Evolutionary conservation across 2,797 vertebrate species (phyloP).

Genomic region (Sternarchorhynchus goeldii): DNA sequence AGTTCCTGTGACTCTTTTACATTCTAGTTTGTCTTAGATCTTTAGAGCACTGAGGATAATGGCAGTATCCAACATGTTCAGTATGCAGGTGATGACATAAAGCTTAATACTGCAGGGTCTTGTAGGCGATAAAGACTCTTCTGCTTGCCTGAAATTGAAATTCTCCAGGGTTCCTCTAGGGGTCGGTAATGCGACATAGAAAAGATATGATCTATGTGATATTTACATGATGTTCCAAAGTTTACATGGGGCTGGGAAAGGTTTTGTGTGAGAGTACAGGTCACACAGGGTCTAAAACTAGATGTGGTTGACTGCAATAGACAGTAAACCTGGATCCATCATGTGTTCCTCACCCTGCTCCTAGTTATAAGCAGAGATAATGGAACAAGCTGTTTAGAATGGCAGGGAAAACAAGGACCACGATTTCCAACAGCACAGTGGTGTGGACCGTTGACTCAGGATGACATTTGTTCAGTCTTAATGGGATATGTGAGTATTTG

Average conservation of each 20-base stretch:
- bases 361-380: constrained; percentile 13
- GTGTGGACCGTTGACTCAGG: too few relatives aligned
- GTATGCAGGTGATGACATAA: too few relatives aligned
- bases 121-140: not conserved
- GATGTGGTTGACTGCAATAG: too few relatives aligned
- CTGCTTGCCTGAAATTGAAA: not conserved
- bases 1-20: not conserved
- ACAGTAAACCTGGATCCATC: too few relatives aligned
- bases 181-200: not conserved
- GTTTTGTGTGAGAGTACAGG: too few relatives aligned
- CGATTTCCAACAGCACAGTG: too few relatives aligned
- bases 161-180: constrained; percentile 1
- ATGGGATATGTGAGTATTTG: too few relatives aligned
- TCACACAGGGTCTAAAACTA: too few relatives aligned
- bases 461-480: too few relatives aligned
- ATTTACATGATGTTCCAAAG: not conserved
- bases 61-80: not conserved
- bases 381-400: not conserved
- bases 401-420: not conserved
- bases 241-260: too few relatives aligned
- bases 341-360: constrained; percentile 1
- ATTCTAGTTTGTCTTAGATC: not conserved
- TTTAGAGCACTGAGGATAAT: not conserved
- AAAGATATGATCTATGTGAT: too few relatives aligned
- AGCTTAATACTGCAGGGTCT: not conserved